phyloP scores from a whole-genome alignment of 1,140 invertebrate species.

The Streblospio benedicti region DNA sequence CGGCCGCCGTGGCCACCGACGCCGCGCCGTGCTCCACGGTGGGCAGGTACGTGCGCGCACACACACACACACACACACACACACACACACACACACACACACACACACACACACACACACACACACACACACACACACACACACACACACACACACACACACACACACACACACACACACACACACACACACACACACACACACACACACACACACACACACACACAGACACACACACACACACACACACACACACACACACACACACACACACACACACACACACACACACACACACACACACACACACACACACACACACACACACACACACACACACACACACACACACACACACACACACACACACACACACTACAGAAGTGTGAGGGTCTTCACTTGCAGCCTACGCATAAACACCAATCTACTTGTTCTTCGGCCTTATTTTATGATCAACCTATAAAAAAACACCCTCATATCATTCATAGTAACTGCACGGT shows the following conservation, averaged over 20 bases:
- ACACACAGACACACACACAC: slow-evolving; percentile 20
- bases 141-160: slow-evolving; percentile 4
- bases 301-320: slow-evolving; percentile 18
- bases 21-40: too few relatives aligned
- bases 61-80: slow-evolving; percentile 19
- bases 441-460: too few relatives aligned
- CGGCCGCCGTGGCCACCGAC: too few relatives aligned
- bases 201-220: slow-evolving; percentile 21
- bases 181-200: slow-evolving; percentile 20
- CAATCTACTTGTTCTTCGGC: background rate
- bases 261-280: slow-evolving; percentile 9
- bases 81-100: slow-evolving; percentile 25
- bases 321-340: slow-evolving; percentile 17
- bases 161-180: slow-evolving; percentile 20
- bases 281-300: slow-evolving; percentile 15
- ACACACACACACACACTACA: slow-evolving; percentile 24
- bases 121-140: slow-evolving; percentile 22
- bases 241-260: slow-evolving; percentile 18
- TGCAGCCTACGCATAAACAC: background rate
- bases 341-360: slow-evolving; percentile 19
- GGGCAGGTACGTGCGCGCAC: slow-evolving; percentile 8
- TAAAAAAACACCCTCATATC: too few relatives aligned
- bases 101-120: slow-evolving; percentile 24
- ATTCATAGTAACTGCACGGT: too few relatives aligned
- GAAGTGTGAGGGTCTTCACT: background rate